These are phyloP conservation scores for Struthidea cinerea DNA, from an alignment of 2,113 vertebrate species.

Conservation along the genomic window DNA sequence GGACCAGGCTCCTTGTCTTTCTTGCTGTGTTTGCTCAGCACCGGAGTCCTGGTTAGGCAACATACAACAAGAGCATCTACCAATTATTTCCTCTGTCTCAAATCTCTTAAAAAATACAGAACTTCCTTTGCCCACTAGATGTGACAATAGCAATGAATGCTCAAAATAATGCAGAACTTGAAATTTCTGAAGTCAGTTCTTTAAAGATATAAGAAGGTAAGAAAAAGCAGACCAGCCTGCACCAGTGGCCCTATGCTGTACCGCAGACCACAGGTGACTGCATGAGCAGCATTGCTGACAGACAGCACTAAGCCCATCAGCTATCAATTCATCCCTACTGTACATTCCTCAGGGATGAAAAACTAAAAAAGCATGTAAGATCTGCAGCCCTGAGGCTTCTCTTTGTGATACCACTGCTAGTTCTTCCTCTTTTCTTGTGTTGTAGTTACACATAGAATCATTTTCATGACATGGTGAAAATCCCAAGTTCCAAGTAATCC, in stretches of 20 bases:
- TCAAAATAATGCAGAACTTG: neutral
- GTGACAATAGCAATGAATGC: neutral
- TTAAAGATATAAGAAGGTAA: neutral
- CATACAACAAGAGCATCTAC: neutral
- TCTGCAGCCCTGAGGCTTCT: neutral
- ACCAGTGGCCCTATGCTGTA: neutral
- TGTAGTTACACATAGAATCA: neutral
- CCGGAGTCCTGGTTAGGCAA: neutral
- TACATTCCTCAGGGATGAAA: neutral
- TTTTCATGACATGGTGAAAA: constrained; percentile 1
- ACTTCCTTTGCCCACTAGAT: neutral
- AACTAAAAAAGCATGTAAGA: neutral
- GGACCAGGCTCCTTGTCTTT: neutral
- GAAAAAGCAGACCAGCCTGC: neutral
- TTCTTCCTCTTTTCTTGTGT: neutral
- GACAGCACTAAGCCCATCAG: neutral
- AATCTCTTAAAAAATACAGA: neutral
- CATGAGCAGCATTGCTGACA: neutral
- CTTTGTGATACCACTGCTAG: neutral
- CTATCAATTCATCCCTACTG: neutral
- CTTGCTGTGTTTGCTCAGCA: neutral
- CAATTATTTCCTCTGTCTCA: neutral
- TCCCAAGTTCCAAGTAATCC: constrained; percentile 30
- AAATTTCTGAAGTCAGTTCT: neutral
- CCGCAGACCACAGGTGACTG: neutral